Base-by-base conservation (phyloP, 2,113 vertebrate species). In the Eubucco bourcierii region DNA sequence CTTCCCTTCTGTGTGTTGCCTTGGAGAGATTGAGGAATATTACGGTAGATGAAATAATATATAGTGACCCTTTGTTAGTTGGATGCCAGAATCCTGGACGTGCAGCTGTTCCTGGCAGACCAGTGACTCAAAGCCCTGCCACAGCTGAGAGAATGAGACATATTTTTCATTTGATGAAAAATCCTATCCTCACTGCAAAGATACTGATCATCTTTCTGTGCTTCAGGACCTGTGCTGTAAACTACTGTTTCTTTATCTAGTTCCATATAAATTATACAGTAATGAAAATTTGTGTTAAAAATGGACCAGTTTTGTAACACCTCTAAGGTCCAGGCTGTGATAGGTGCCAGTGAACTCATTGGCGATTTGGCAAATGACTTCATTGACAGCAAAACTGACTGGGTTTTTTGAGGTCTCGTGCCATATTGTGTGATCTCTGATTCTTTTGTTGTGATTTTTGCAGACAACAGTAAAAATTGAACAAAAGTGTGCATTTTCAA, bases 101-200 rank as follows among this genome's bases (percentile, higher is more conserved):
- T 77, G 81, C 94, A 94, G 94, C 91, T 94, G 89, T 91, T 94
- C 74, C 72, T 93, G 84, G 75, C 91, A 94, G 84, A 72, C 39
- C 61, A 33, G 23, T 70, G 76, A 56, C 72, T 92, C 4, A 1
- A 27, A 47, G 68, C 50, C 53, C 50, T 85, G 70, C 55, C 74
- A 78, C 70, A 84, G 77, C 76, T 88, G 80, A 91, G 64, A 72
- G 80, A 64, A 75, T 78, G 33, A 68, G 85, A 15, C 55, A 50
- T 65, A 61, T 73, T 88, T 88, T 92, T 86, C 47, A 56, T 77
- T 39, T 91, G 63, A 74, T 84, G 66, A 78, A 80, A 83, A 50
- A 75, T 46, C 78, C n/a, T 92, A 61, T 79, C 63, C 17, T 68
- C 31, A 12, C 56, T 79, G 39, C 66, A 64, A 55, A 80, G 55